Conservation (phyloP, 2,888 invertebrate species). For the Thereva nobilitata region DNA sequence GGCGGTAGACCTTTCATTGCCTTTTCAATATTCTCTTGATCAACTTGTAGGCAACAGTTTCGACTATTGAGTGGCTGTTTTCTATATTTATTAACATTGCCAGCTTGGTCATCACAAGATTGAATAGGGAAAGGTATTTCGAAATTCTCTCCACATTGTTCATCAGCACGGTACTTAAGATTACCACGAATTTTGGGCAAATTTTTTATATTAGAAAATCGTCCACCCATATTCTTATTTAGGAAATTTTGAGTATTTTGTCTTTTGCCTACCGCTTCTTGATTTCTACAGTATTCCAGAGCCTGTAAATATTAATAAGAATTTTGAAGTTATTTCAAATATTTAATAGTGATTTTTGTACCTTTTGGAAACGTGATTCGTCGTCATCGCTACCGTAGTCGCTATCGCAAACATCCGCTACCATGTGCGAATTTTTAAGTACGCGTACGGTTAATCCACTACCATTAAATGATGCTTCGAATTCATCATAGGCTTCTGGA, state of each 20-base stretch:
- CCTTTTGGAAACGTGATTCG: background rate
- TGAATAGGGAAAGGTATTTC: conserved; percentile 23
- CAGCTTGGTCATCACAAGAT: conserved; percentile 45
- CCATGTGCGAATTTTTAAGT: conserved; percentile 53
- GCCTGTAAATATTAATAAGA: background rate
- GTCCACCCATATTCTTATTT: conserved; percentile 45
- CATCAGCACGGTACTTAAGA: conserved; percentile 55
- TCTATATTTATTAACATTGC: conserved; percentile 50
- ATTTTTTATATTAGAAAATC: conserved; percentile 40
- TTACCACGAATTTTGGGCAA: conserved; percentile 50
- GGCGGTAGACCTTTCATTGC: conserved; percentile 50
- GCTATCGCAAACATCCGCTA: conserved; percentile 50
- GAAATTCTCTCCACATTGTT: conserved; percentile 48
- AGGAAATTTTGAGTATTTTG: background rate
- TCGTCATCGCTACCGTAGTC: conserved; percentile 18
- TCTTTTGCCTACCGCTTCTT: background rate
- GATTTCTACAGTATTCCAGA: background rate
- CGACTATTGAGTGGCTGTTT: conserved; percentile 39
- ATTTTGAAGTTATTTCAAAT: conserved; percentile 8
- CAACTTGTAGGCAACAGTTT: conserved; percentile 54
- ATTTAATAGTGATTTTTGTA: conserved; percentile 15
- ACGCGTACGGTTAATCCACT: conserved; percentile 55
- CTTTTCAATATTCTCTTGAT: conserved; percentile 50
- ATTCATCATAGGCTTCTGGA: conserved; percentile 54
- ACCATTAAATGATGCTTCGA: conserved; percentile 56